Percentiles rank a stretch among this genome's conserved stretches.
These are phyloP conservation scores for Brachyalestes nurse DNA, from an alignment of 2,797 vertebrate genomes.

Conservation along the genomic window DNA sequence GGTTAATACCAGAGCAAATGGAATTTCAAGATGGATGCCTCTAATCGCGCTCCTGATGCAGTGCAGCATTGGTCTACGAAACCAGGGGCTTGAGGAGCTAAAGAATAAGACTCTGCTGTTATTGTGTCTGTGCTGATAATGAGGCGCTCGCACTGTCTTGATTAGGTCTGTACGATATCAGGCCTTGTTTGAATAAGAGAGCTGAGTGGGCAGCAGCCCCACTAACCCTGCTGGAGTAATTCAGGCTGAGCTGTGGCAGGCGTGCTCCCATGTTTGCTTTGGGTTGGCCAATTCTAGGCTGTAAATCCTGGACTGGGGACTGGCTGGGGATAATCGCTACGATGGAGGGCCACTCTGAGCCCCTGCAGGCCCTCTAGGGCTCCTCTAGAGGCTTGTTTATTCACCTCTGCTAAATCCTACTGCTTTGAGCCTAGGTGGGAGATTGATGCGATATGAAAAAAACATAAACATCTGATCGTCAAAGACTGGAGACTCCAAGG, in stretches of 20 bases:
- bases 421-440: not conserved
- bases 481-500: not conserved
- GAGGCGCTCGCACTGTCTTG: slow-evolving; percentile 53
- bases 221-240: slow-evolving; percentile 67
- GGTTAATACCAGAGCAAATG: slow-evolving; percentile 69
- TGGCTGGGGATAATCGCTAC: slow-evolving; percentile 62
- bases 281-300: slow-evolving; percentile 61
- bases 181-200: slow-evolving; percentile 61
- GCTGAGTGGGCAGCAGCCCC: slow-evolving; percentile 60
- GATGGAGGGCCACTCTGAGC: slow-evolving; percentile 54
- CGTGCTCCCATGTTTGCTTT: slow-evolving; percentile 72
- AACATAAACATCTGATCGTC: slow-evolving; percentile 27
- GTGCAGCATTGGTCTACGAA: slow-evolving; percentile 51
- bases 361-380: slow-evolving; percentile 34
- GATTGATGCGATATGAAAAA: slow-evolving; percentile 38
- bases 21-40: slow-evolving; percentile 72
- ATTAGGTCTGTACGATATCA: slow-evolving; percentile 76
- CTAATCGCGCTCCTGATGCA: slow-evolving; percentile 64
- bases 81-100: slow-evolving; percentile 28
- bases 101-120: slow-evolving; percentile 24
- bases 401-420: slow-evolving; percentile 2
- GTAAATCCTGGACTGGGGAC: slow-evolving; percentile 65
- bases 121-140: slow-evolving; percentile 45
- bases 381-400: slow-evolving; percentile 12
- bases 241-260: slow-evolving; percentile 63